Evolutionary conservation across 2,888 invertebrate species (phyloP).

Genomic region (Myopa tessellatipennis): DNA sequence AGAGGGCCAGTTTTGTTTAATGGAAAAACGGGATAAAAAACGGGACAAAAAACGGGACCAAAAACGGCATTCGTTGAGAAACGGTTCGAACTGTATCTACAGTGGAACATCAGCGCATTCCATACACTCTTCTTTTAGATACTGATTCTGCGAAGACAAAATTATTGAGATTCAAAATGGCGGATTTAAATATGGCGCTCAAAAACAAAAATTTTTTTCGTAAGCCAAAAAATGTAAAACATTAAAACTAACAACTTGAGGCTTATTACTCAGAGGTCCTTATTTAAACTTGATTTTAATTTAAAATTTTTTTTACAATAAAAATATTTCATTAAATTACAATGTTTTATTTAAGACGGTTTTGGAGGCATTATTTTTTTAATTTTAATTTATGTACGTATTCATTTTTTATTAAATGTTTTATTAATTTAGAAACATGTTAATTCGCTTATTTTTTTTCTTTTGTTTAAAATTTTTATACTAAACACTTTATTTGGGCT

Average conservation of each 20-base stretch:
- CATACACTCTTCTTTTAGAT: neutral
- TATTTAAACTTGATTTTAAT: neutral
- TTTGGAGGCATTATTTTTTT: neutral
- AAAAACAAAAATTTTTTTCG: neutral
- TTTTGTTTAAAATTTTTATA: neutral
- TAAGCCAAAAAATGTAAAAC: neutral
- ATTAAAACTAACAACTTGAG: too few relatives aligned
- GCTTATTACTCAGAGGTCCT: neutral
- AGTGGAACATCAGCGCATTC: too few relatives aligned
- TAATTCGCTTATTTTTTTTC: neutral
- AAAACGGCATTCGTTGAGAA: too few relatives aligned
- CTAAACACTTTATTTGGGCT: neutral
- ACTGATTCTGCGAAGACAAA: neutral
- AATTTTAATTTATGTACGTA: neutral
- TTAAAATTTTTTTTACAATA: neutral
- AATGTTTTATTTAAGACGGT: neutral
- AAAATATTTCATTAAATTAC: neutral
- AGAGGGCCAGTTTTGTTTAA: too few relatives aligned
- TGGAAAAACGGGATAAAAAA: too few relatives aligned
- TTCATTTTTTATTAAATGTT: constrained; percentile 17
- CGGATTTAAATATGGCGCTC: neutral
- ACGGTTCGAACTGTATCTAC: too few relatives aligned
- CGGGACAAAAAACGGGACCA: too few relatives aligned
- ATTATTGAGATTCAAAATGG: neutral
- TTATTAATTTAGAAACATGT: neutral